A percentile compares a stretch with the other conserved stretches of the same genome.
Evolutionary conservation across 2,113 vertebrate species (phyloP).

Genomic region (Galemys pyrenaicus): DNA sequence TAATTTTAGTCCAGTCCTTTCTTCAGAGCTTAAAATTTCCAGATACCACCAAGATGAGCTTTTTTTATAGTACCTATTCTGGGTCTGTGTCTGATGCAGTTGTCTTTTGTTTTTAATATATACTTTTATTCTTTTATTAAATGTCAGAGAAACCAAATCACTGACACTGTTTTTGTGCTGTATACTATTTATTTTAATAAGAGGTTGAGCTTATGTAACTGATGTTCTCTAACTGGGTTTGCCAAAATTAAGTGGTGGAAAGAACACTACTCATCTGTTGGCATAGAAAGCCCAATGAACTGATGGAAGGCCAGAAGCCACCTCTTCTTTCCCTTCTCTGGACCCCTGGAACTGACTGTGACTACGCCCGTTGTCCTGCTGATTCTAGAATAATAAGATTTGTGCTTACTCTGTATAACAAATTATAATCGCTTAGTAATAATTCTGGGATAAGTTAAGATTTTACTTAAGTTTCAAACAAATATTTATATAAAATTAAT

Average conservation of each 20-base stretch:
- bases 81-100: not conserved
- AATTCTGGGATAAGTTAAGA: constrained; percentile 26
- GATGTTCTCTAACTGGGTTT: not conserved
- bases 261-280: not conserved
- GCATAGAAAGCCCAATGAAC: not conserved
- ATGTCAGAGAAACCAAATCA: constrained; percentile 39
- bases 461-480: constrained; percentile 13
- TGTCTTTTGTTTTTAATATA: constrained; percentile 48
- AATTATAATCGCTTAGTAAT: not conserved
- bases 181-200: constrained; percentile 52
- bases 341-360: not conserved
- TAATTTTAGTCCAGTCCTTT: constrained; percentile 62
- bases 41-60: not conserved
- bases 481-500: not conserved
- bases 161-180: not conserved
- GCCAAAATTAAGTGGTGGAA: not conserved
- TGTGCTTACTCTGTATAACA: constrained; percentile 16
- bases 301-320: not conserved
- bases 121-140: constrained; percentile 41
- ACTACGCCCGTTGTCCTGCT: not conserved
- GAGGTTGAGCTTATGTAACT: constrained; percentile 34
- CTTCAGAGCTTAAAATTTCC: constrained; percentile 29
- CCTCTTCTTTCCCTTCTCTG: not conserved
- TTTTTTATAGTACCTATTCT: not conserved
- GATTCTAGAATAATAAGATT: constrained; percentile 1